Evolutionary conservation across 2,797 vertebrate genomes (phyloP), one percentile per base, ranked within the genome.

Genomic region (Tenualosa thibaudeaui): DNA sequence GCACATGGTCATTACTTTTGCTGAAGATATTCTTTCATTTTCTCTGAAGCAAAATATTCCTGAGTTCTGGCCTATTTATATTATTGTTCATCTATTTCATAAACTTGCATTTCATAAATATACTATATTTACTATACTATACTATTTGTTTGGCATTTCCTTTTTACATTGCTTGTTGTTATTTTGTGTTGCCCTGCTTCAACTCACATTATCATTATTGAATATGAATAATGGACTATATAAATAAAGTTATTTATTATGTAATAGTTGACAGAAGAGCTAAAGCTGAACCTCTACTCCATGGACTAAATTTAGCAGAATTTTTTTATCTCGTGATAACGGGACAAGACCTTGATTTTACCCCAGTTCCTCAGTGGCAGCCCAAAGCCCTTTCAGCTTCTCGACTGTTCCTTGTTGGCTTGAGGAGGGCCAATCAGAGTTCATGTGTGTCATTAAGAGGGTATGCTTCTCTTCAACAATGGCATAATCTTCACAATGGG

Each of bases 281-380:
- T n/a, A 8, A 60, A 9, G 24, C 6, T 24, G n/a, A 62, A 62
- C 37, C 17, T 78, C 37, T 46, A 19, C 71, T n/a, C 46, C 17
- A 46, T 78, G 71, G 19, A 78, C 71, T 75, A 19, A 2, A 43
- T 37, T 13, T 49, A 62, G 31, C 24, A 58, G 49, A n/a, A n/a
- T 22, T 10, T 31, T 56, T 53, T 24, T 65, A 81, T 56, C 75
- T 49, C 24, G 19, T 8, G 56, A 85, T 65, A 68, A 54, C 68
- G 60, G 84, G 26, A 60, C 81, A 24, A 68, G 58, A 81, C 71
- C 71, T 78, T 46, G 40, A 78, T 78, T 78, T 22, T 46, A 78
- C 37, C 71, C 71, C 71, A 78, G 71, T 78, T 78, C 71, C 17
- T 8, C 19, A 40, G 68, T 17, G 15, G 31, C 71, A 46, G 40